These are phyloP conservation scores for Hartigia nigra DNA, from an alignment of 2,888 invertebrate species.

Conservation along the genomic window DNA sequence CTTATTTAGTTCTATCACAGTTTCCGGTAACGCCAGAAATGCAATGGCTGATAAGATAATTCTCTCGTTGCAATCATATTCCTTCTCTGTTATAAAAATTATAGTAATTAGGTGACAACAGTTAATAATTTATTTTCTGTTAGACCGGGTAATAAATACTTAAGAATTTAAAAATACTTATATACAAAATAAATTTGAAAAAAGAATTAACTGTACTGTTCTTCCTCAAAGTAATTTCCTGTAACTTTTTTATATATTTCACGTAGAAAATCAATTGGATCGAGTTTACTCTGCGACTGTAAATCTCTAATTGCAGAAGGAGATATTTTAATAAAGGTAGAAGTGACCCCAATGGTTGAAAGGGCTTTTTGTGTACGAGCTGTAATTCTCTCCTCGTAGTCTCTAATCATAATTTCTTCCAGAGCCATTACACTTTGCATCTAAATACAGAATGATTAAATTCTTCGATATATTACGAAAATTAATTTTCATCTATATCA, in stretches of 20 bases:
- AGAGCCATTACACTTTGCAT: slow-evolving; percentile 47
- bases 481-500: background rate
- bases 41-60: slow-evolving; percentile 59
- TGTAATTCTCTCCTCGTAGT: slow-evolving; percentile 51
- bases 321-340: slow-evolving; percentile 45
- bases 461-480: slow-evolving; percentile 13
- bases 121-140: background rate
- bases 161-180: background rate
- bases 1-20: slow-evolving; percentile 48
- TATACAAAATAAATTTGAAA: slow-evolving; percentile 6
- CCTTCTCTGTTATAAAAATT: slow-evolving; percentile 41
- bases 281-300: slow-evolving; percentile 37
- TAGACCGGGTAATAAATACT: background rate
- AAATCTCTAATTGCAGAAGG: slow-evolving; percentile 44
- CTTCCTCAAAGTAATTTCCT: slow-evolving; percentile 55
- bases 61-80: slow-evolving; percentile 56
- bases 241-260: slow-evolving; percentile 53
- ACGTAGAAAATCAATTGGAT: slow-evolving; percentile 50
- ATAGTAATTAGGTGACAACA: slow-evolving; percentile 2
- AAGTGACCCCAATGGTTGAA: slow-evolving; percentile 51
- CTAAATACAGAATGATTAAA: slow-evolving; percentile 31
- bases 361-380: slow-evolving; percentile 46
- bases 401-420: slow-evolving; percentile 46
- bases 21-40: slow-evolving; percentile 55
- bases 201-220: slow-evolving; percentile 48